A percentile compares a stretch with the other conserved stretches of the same genome.
These are phyloP conservation scores for Lagodon rhomboides DNA, from an alignment of 2,797 vertebrate genomes.

Conservation along the genomic window DNA sequence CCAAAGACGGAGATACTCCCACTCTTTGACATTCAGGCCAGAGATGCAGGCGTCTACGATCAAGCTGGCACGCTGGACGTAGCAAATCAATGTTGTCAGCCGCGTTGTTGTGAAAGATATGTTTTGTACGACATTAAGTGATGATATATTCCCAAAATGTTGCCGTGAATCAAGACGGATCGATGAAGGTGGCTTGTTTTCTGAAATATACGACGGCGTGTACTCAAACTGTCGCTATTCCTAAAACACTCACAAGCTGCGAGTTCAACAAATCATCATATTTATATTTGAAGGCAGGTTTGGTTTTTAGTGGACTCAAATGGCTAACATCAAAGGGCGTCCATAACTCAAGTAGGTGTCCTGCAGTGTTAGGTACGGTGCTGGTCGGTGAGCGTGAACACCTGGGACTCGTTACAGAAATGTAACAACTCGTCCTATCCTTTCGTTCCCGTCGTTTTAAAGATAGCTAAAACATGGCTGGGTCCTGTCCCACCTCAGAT, in stretches of 20 bases:
- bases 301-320: constrained; percentile 27
- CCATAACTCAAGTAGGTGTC: constrained; percentile 26
- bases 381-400: constrained; percentile 44
- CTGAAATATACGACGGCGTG: constrained; percentile 52
- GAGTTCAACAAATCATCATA: constrained; percentile 49
- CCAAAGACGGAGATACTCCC: constrained; percentile 34
- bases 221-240: constrained; percentile 37
- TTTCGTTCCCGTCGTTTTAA: too few species aligned
- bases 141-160: constrained; percentile 59
- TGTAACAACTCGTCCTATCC: too few species aligned
- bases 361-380: constrained; percentile 12
- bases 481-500: too few species aligned
- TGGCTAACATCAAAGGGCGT: constrained; percentile 38
- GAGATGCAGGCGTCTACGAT: constrained; percentile 47
- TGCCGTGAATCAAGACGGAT: constrained; percentile 59
- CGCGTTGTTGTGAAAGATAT: constrained; percentile 53
- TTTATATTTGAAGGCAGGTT: constrained; percentile 26
- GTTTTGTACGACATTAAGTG: constrained; percentile 61
- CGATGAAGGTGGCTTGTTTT: constrained; percentile 50
- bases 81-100: constrained; percentile 70
- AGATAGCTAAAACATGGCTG: too few species aligned
- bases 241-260: constrained; percentile 35
- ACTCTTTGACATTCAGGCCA: constrained; percentile 46
- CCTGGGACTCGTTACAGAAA: not conserved
- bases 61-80: constrained; percentile 39